Evolutionary conservation across 1,140 invertebrate genomes (phyloP), one percentile per base, ranked within the genome.

Genomic region (Caenorhabditis tropicalis): DNA sequence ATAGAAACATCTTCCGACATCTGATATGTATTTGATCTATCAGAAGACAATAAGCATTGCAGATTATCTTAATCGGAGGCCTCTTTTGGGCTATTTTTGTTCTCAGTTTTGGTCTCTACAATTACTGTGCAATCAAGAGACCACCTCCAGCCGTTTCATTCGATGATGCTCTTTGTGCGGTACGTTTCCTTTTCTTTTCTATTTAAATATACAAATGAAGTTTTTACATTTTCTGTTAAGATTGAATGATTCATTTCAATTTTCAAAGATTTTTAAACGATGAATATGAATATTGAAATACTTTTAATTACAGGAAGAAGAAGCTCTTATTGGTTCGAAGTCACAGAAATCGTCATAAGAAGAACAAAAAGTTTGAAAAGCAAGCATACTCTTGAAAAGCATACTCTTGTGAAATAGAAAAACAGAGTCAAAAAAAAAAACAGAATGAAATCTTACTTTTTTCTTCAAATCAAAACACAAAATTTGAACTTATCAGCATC

Each of bases 291-390:
- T n/a, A n/a, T n/a, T n/a, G n/a, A n/a, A n/a, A n/a, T n/a, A n/a
- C n/a, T n/a, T n/a, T n/a, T n/a, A n/a, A n/a, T 70, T 70, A 1
- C 29, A 70, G 60, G 60, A 70, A 70, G 60, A 70, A 70, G 60
- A 70, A 36, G 60, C 60, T 70, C 33, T 70, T 15, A 70, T 70
- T 4, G 60, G 31, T 36, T 27, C 60, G 2, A 33, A 70, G 39
- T 36, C 60, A 36, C 31, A 33, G 9, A 70, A 70, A 36, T 70
- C 60, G 60, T 36, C 29, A n/a, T 29, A 58, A 16, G 49, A 51
- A 7, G n/a, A n/a, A n/a, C 60, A 16, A 70, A 36, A 33, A 33
- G 31, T 36, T 36, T 33, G 9, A 36, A 5, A 33, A 70, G 31
- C 60, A 36, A n/a, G n/a, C n/a, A n/a, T n/a, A n/a, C n/a, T n/a